Evolutionary conservation across 2,113 vertebrate genomes (phyloP), one percentile per base, ranked within the genome.

Genomic region (Lonchura striata): DNA sequence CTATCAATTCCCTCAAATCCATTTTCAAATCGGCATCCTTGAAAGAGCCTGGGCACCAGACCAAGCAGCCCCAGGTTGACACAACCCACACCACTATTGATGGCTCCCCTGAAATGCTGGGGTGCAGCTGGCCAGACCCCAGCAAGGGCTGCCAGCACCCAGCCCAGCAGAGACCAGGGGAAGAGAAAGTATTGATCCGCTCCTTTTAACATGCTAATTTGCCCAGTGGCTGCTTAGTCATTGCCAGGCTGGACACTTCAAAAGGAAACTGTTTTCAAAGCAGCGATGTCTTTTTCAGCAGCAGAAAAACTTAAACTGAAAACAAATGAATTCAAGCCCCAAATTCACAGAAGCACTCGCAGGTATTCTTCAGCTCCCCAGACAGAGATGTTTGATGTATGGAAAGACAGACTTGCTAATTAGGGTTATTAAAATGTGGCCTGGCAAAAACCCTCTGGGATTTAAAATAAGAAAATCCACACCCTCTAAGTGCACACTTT

Each of bases 161-260:
- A 83, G 56, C 35, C 35, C 2, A 5, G 96, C 59, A 80, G 42
- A 93, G 88, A 39, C n/a, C n/a, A 56, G 79, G 65, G 27, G 9
- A 87, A 77, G 65, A 56, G 60, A 93, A 97, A 81, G 97, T 98
- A 99, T 99, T 98, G 98, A 99, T 98, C 98, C 81, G 7, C 80
- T 95, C 97, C 98, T 98, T 99, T 99, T 98, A 98, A 98, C 97
- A 99, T 98, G 98, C 97, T 98, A 98, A 99, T 99, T 98, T 98
- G 92, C 98, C 98, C 90, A n/a, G n/a, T n/a, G 96, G 97, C 97
- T 96, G 97, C 98, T 98, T 98, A 98, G 97, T 98, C 98, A 96
- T 77, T 97, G 95, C 96, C 98, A 97, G 95, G 64, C 95, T 19
- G 91, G 96, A 95, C 92, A 92, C 98, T 99, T 99, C 98, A 98